A percentile compares a stretch with the other conserved stretches of the same genome.
Conservation (phyloP, 23 tunicate genomes). For the Styela clava region DNA sequence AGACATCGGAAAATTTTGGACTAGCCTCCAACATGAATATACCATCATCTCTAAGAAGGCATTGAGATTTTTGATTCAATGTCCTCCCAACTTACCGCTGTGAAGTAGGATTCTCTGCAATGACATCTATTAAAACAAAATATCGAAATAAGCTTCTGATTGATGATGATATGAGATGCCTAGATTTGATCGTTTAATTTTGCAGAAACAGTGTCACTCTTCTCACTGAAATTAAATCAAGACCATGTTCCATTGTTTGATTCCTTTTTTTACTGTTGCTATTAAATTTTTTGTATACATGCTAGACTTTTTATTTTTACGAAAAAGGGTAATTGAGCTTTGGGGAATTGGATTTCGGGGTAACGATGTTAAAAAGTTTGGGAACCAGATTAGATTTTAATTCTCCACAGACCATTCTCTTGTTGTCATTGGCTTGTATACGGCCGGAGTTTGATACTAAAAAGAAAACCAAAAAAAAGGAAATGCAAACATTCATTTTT, state of each 20-base stretch:
- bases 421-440: too few species aligned
- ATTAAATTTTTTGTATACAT: neutral
- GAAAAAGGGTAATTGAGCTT: conserved; percentile 20
- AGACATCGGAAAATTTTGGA: conserved; percentile 45
- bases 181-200: conserved; percentile 39
- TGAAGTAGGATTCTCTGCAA: conserved; percentile 49
- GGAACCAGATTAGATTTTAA: too few species aligned
- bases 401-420: too few species aligned
- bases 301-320: neutral
- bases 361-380: neutral
- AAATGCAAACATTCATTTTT: too few species aligned
- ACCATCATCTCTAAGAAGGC: conserved; percentile 41
- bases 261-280: conserved; percentile 2
- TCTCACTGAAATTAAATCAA: conserved; percentile 10
- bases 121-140: conserved; percentile 39
- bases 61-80: conserved; percentile 31
- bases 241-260: too few species aligned
- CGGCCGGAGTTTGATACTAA: too few species aligned
- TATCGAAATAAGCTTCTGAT: conserved; percentile 34
- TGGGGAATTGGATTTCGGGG: neutral
- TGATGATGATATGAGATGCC: conserved; percentile 38
- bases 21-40: conserved; percentile 36
- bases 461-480: too few species aligned
- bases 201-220: conserved; percentile 39
- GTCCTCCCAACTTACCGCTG: conserved; percentile 41